Conservation (phyloP, 2,113 vertebrate genomes). For the Gobiocypris rarus region DNA sequence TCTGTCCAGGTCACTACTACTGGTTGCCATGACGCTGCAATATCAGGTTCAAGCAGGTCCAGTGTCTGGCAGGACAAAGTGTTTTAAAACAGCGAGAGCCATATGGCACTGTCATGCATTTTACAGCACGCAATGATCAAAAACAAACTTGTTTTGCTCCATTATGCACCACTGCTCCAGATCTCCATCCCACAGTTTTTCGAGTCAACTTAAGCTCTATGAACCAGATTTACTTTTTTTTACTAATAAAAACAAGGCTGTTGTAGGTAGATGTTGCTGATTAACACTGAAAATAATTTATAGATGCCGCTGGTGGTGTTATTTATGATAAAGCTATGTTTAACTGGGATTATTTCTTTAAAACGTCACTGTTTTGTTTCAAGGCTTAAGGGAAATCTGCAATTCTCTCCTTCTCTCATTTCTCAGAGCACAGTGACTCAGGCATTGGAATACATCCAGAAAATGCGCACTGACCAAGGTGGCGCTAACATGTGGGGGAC, state of each 20-base stretch:
- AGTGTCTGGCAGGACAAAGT: conserved; percentile 67
- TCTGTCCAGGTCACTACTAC: conserved; percentile 62
- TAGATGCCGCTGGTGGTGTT: neutral
- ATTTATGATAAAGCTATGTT: neutral
- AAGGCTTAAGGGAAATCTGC: neutral
- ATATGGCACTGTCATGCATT: conserved; percentile 76
- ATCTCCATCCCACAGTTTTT: neutral
- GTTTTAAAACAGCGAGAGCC: conserved; percentile 66
- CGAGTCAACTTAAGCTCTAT: neutral
- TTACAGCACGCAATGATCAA: conserved; percentile 54
- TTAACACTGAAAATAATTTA: no score
- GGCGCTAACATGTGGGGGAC: conserved; percentile 81
- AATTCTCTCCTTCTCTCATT: neutral
- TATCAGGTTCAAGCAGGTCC: conserved; percentile 73
- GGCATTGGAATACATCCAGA: conserved; percentile 80
- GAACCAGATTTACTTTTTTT: neutral
- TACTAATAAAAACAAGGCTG: neutral
- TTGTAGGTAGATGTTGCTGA: no score
- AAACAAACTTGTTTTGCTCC: conserved; percentile 12
- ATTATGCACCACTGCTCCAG: conserved; percentile 13
- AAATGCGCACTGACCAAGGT: conserved; percentile 69
- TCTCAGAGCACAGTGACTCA: conserved; percentile 79
- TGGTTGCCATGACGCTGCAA: conserved; percentile 77
- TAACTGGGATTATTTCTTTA: neutral
- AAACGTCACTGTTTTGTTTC: neutral